Evolutionary conservation across 2,888 invertebrate species (phyloP).

Genomic region (Caenorhabditis sp.): DNA sequence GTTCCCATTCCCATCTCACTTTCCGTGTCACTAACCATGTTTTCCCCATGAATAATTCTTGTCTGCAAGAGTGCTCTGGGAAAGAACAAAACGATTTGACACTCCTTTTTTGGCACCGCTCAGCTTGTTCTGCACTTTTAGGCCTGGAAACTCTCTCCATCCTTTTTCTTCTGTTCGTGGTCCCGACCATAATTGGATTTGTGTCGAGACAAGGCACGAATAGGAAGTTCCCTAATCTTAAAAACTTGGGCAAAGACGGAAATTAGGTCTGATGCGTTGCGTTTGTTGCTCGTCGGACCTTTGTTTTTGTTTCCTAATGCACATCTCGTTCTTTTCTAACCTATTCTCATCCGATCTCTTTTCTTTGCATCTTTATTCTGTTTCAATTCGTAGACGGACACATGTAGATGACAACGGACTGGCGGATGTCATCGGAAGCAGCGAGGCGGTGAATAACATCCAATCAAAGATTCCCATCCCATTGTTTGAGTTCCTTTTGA

Average conservation of each 20-base stretch:
- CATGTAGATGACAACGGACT: conserved; percentile 28
- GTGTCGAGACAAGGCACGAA: conserved; percentile 21
- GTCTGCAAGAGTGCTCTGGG: conserved; percentile 8
- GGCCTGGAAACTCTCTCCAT: conserved; percentile 1
- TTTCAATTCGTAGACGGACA: conserved; percentile 20
- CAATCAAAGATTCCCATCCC: conserved; percentile 25
- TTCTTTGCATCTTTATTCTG: conserved; percentile 6
- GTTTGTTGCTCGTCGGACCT: conserved; percentile 4
- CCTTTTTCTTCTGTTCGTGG: conserved; percentile 17
- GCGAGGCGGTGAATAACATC: conserved; percentile 47
- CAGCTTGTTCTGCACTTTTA: conserved; percentile 23
- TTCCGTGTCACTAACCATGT: conserved; percentile 52
- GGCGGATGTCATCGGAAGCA: conserved; percentile 42
- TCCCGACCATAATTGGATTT: conserved; percentile 48
- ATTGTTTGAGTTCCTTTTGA: neutral
- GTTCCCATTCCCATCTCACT: conserved; percentile 11
- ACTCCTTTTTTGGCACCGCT: neutral
- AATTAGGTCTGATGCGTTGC: conserved; percentile 41
- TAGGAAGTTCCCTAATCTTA: conserved; percentile 35
- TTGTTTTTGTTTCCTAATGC: conserved; percentile 9
- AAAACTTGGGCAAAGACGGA: conserved; percentile 29
- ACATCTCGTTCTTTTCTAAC: conserved; percentile 22
- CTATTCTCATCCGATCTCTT: conserved; percentile 3
- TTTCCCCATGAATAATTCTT: conserved; percentile 49
- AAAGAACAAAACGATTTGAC: conserved; percentile 46